Evolutionary conservation across 2,797 vertebrate species (phyloP), one percentile per base, ranked within the genome.

Genomic region (Hirundo rustica): DNA sequence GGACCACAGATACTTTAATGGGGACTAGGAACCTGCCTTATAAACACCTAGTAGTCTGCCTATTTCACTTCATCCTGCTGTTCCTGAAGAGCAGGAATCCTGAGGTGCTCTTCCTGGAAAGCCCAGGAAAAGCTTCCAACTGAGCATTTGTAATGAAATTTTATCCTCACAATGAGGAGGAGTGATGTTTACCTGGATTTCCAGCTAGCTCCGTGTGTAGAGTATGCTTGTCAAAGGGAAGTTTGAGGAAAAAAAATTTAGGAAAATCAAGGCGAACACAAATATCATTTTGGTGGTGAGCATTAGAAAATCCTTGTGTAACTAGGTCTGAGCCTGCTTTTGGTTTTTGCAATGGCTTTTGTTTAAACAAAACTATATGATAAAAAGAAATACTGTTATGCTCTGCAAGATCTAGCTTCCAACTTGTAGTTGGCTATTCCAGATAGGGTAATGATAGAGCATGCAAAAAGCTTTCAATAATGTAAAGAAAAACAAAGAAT

Each of bases 1-100:
- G 64, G 60, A 38, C 40, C 47, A 19, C 0, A 0, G 5, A 38
- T 36, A 48, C 55, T 66, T 66, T 6, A 16, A 5, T 8, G 17
- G 42, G 45, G 10, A 18, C 17, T 19, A 2, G 55, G 58, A 67
- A 29, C 18, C 26, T 40, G 65, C 15, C 57, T 54, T 27, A 22
- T 67, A 72, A 85, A 25, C 67, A 45, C 40, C 18, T 17, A 0
- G 1, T 45, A 9, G 14, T 38, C 74, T 73, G 44, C 34, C 62
- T 16, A 38, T 66, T 80, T 68, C 11, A 26, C 19, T 77, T 67
- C 11, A 10, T 51, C 30, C 3, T 64, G 62, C n/a, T 58, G 30
- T 13, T 81, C 38, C 45, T 81, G 62, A 81, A 64, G 17, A 71
- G 20, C n/a, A 16, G 11, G 8, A 61, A 36, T 78, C 71, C 50